Percentiles rank a stretch among this genome's conserved stretches.
phyloP scores from a whole-genome alignment of 2,113 vertebrate species.

The Mionectes macconnelli region DNA sequence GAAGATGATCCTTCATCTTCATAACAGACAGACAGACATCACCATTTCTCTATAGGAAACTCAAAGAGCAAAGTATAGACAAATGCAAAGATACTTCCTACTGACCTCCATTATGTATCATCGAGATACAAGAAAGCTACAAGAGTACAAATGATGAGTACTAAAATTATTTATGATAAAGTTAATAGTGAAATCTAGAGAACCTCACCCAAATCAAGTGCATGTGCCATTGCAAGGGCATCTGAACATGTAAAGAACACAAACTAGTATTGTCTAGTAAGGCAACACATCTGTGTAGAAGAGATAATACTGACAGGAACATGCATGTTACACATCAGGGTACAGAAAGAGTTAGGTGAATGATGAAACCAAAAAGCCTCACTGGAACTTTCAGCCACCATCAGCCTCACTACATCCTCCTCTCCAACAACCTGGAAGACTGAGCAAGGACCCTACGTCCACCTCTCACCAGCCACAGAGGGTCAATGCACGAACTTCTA shows the following conservation, averaged over 20 bases:
- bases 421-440: no score
- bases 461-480: no score
- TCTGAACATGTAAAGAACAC: no score
- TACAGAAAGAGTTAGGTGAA: neutral
- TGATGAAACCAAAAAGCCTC: no score
- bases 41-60: rapidly evolving
- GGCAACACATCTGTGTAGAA: no score
- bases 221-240: no score
- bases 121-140: neutral
- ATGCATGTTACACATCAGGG: no score
- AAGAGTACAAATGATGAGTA: neutral
- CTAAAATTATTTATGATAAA: neutral
- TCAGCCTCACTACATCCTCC: no score
- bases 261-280: neutral
- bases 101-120: neutral
- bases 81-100: neutral
- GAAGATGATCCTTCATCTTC: neutral
- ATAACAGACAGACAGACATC: neutral
- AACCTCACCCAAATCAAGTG: neutral
- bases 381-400: no score
- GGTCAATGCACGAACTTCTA: no score
- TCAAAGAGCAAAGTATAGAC: neutral
- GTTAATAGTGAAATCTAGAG: neutral
- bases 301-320: no score
- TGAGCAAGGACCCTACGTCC: neutral